These are phyloP conservation scores for Cydia pomonella DNA, from an alignment of 1,140 invertebrate genomes.

Conservation along the genomic window DNA sequence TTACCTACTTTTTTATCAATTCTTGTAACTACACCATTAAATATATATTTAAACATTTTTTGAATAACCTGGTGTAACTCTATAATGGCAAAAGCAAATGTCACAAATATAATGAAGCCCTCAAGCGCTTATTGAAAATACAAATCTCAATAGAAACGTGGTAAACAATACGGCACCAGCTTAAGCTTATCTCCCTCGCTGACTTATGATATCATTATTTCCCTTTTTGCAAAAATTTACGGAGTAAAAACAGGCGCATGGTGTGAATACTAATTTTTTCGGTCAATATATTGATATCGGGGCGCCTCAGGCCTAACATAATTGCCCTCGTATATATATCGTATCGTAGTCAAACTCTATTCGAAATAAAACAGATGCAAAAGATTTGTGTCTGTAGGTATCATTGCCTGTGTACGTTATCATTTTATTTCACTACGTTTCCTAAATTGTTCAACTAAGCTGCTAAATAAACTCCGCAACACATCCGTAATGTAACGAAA, in stretches of 20 bases:
- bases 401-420: not conserved
- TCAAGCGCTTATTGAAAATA: slow-evolving; percentile 35
- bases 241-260: slow-evolving; percentile 68
- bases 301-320: slow-evolving; percentile 46
- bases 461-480: slow-evolving; percentile 75
- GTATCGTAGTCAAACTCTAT: slow-evolving; percentile 65
- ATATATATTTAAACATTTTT: no score
- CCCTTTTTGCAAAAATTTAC: slow-evolving; percentile 74
- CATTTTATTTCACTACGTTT: slow-evolving; percentile 57
- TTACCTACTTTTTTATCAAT: not conserved
- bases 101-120: slow-evolving; percentile 29
- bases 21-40: no score
- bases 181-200: slow-evolving; percentile 68
- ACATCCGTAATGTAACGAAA: slow-evolving; percentile 70
- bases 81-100: slow-evolving; percentile 26
- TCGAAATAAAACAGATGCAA: slow-evolving; percentile 66
- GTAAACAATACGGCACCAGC: slow-evolving; percentile 65
- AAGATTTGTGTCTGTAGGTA: slow-evolving; percentile 55
- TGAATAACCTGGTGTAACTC: not conserved
- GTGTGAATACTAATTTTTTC: slow-evolving; percentile 70
- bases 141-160: slow-evolving; percentile 63
- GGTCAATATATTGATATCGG: slow-evolving; percentile 71
- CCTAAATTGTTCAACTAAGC: slow-evolving; percentile 73
- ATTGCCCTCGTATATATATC: no score
- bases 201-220: slow-evolving; percentile 77